Base-by-base conservation (phyloP, 2,113 vertebrate genomes). In the Gnathonemus longibarbis region DNA sequence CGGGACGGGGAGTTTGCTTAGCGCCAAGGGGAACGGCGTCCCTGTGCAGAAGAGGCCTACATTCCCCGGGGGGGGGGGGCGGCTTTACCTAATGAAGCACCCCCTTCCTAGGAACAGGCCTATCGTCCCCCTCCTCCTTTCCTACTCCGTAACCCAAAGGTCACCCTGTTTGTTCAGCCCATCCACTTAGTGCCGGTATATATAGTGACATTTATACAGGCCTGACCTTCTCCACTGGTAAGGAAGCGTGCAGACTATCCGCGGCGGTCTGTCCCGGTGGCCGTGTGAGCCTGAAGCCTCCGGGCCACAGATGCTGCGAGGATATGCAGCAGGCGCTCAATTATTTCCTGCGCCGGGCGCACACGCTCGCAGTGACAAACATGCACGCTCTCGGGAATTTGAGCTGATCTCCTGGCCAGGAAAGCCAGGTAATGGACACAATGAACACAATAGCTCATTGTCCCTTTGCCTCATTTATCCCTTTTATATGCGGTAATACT, bases 131-230 rank as follows among this genome's bases (percentile, higher is more conserved):
- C 35, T 19, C 35, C 17, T 80, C 17, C 35, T 42, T 19, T 15
- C 17, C 17, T 42, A 42, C 10, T 70, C 21, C 13, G 9, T 77
- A 66, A 66, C 46, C 84, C 45, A 48, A 74, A 87, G 89, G 89
- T 74, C 84, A 50, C 4, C 24, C 70, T 87, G 62, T 89, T 89
- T 89, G 46, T 13, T 89, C 84, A 50, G 84, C 45, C 66, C 49
- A 52, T 77, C 62, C n/a, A 77, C 50, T 90, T 87, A 74, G 19
- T 50, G 84, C 84, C 50, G 58, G 70, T 88, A 19, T 80, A 87
- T 90, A 85, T 86, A 49, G 39, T 90, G 89, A 90, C 89, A 90
- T 90, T 90, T 90, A 88, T 70, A 88, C 84, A 50, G 84, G 42
- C 62, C 45, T 77, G 89, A 87, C 89, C 89, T 86, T 90, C 89